These are phyloP conservation scores for Dyspetes luteomarginatus DNA, from an alignment of 2,888 invertebrate genomes.

Conservation along the genomic window DNA sequence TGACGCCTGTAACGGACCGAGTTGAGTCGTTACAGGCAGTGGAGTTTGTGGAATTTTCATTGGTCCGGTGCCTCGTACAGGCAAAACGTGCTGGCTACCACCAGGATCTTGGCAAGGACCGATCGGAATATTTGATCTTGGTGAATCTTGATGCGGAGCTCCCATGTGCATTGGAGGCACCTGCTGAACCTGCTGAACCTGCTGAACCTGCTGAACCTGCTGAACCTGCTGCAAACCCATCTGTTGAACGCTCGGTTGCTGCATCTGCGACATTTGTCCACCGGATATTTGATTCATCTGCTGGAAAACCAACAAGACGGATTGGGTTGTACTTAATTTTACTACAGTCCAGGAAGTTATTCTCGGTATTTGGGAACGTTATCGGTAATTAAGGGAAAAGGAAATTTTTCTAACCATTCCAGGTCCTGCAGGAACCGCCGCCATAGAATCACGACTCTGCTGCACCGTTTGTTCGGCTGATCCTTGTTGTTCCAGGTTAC, in stretches of 20 bases:
- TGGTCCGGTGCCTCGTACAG: constrained; percentile 65
- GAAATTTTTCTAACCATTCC: constrained; percentile 74
- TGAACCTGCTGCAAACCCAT: too few relatives aligned
- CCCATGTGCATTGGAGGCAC: constrained; percentile 66
- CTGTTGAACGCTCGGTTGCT: constrained; percentile 65
- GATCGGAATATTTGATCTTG: constrained; percentile 72
- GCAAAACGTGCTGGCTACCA: constrained; percentile 69
- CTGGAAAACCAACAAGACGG: constrained; percentile 29
- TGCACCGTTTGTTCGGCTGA: constrained; percentile 71
- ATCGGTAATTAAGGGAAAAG: too few relatives aligned
- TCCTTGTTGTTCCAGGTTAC: constrained; percentile 68
- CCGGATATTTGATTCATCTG: constrained; percentile 73
- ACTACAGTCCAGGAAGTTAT: too few relatives aligned
- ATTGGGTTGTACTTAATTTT: background rate
- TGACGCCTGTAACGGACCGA: constrained; percentile 68
- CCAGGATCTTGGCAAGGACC: constrained; percentile 56
- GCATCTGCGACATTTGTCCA: constrained; percentile 67
- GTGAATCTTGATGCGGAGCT: constrained; percentile 34
- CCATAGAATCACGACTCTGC: constrained; percentile 76
- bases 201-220: too few relatives aligned
- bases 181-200: too few relatives aligned
- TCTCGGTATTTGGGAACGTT: background rate
- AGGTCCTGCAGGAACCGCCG: constrained; percentile 75
- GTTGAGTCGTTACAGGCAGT: constrained; percentile 65
- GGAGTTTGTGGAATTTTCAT: constrained; percentile 70